These are phyloP conservation scores for Linurgus olivaceus DNA, from an alignment of 2,797 vertebrate species.

Conservation along the genomic window DNA sequence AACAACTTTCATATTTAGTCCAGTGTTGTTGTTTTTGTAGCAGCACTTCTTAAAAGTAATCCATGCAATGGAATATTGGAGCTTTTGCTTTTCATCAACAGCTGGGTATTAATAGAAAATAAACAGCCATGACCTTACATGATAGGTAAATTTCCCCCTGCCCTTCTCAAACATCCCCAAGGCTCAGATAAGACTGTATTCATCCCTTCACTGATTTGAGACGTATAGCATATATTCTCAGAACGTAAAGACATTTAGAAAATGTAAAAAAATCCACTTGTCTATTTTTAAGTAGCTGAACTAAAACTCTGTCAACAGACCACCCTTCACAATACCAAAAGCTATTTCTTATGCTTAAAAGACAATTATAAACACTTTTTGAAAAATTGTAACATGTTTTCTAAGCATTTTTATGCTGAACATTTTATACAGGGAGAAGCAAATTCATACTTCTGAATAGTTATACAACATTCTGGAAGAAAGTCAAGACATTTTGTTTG, in stretches of 20 bases:
- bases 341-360: not conserved
- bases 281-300: not conserved
- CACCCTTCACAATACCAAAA: not conserved
- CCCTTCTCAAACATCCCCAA: not conserved
- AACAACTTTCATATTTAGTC: not conserved
- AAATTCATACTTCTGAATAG: slow-evolving; percentile 26
- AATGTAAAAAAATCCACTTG: not conserved
- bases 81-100: not conserved
- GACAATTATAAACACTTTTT: not conserved
- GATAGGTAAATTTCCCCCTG: not conserved
- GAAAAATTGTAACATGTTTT: not conserved
- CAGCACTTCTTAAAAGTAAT: not conserved
- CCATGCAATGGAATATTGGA: not conserved
- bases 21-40: not conserved
- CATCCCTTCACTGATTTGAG: not conserved
- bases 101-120: not conserved
- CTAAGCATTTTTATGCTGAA: slow-evolving; percentile 21
- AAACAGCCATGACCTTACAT: not conserved
- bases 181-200: not conserved
- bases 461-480: not conserved
- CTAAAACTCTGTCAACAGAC: not conserved
- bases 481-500: not conserved
- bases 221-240: not conserved
- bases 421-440: not conserved
- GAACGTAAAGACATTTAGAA: not conserved